Evolutionary conservation across 2,113 vertebrate species (phyloP), one percentile per base, ranked within the genome.

Genomic region (Leptodactylus fuscus): DNA sequence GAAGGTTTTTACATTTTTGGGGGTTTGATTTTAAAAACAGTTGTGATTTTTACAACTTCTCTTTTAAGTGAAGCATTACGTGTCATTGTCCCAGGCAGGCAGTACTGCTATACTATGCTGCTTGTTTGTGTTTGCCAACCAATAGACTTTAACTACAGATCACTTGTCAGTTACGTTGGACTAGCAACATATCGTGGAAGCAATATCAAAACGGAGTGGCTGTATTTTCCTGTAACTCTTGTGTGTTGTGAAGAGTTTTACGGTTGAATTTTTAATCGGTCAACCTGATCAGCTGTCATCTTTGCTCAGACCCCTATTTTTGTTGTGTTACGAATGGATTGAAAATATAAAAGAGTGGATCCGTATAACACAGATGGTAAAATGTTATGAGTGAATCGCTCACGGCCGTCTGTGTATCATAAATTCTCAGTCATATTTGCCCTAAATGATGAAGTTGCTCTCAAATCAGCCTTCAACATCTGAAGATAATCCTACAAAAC

Each of bases 1-100:
- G 32, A 48, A 44, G 27, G 32, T 71, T 73, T 81, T 81, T 27
- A 73, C 34, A 62, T 79, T 83, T 83, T 82, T 22, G 16, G 38
- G 69, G 69, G 24, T n/a, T n/a, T 18, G 41, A 67, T 85, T 85
- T 85, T 49, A 85, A 67, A 32, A 77, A 32, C 41, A 69, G 65
- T 46, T 77, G 53, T 62, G 67, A 67, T 77, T 46, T 77, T 67
- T 10, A 32, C 65, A 9, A 36, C 55, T 44, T 74, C 34, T 83
- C 51, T 73, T 20, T 16, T 65, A 38, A 32, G 67, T 18, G 44
- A 83, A 62, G 38, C 20, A 41, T 29, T 34, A 36, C 4, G 29
- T 74, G 69, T 46, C 81, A 44, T 27, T 65, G 36, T 76, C 20
- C 53, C 44, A 38, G 24, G 1, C 38, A 65, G 51, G 46, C 20